Percentiles rank a stretch among this genome's conserved stretches.
Evolutionary conservation across 2,888 invertebrate genomes (phyloP).

Genomic region (Yponomeuta cagnagella): DNA sequence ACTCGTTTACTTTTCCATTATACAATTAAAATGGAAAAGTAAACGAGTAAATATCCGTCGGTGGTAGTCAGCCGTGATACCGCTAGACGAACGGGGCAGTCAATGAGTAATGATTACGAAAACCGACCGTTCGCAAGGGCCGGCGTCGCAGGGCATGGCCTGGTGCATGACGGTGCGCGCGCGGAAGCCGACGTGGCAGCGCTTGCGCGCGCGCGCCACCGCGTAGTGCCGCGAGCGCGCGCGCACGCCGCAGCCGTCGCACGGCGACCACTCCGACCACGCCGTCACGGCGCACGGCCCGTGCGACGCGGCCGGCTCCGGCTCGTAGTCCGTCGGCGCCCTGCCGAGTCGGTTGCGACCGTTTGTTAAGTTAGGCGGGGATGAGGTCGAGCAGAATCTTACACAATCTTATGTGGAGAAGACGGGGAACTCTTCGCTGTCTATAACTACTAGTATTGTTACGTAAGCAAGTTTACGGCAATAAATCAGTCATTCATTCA

Average conservation of each 20-base stretch:
- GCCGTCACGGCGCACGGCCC: constrained; percentile 81
- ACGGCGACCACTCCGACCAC: constrained; percentile 88
- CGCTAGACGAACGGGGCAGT: too few species aligned
- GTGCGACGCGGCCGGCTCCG: constrained; percentile 53
- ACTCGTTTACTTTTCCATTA: too few species aligned
- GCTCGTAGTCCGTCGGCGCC: constrained; percentile 62
- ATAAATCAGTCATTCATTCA: too few species aligned
- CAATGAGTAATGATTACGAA: neutral
- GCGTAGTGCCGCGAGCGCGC: constrained; percentile 82
- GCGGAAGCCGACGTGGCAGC: constrained; percentile 71
- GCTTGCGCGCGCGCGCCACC: constrained; percentile 77
- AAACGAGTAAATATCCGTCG: too few species aligned
- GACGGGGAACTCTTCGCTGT: too few species aligned
- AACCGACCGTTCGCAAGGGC: constrained; percentile 54
- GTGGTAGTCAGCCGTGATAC: neutral
- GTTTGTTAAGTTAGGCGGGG: too few species aligned
- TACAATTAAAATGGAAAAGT: too few species aligned
- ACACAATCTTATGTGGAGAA: too few species aligned
- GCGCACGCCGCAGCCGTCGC: constrained; percentile 81
- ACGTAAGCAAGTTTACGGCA: too few species aligned
- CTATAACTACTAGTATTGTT: too few species aligned
- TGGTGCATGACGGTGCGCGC: constrained; percentile 56
- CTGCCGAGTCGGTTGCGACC: constrained; percentile 27
- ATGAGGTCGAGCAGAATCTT: too few species aligned
- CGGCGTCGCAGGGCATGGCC: constrained; percentile 62